These are phyloP conservation scores for Anolis apletophallus DNA, from an alignment of 2,797 vertebrate species.

Conservation along the genomic window DNA sequence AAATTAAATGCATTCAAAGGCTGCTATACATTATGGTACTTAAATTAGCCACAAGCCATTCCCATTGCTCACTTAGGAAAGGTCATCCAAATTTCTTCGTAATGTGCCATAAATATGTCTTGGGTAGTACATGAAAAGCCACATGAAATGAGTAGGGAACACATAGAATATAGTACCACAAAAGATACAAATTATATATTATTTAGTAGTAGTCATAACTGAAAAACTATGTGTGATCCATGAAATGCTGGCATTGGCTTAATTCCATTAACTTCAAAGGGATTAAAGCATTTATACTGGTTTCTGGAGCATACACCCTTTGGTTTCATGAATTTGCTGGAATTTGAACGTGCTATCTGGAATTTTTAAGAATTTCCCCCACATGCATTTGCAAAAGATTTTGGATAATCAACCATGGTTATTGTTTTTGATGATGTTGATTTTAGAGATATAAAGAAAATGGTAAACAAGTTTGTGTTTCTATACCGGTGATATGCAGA, in stretches of 20 bases:
- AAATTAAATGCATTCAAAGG: background rate
- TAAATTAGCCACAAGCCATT: slow-evolving; percentile 61
- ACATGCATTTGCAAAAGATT: background rate
- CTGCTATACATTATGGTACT: background rate
- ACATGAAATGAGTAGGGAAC: slow-evolving; percentile 52
- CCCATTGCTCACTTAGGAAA: slow-evolving; percentile 57
- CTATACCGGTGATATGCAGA: no score
- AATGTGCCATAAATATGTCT: slow-evolving; percentile 58
- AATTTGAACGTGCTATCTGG: background rate
- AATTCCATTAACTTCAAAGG: slow-evolving; percentile 3
- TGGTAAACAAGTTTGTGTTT: background rate
- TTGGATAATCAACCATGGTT: background rate
- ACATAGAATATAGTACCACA: background rate
- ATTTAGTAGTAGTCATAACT: background rate
- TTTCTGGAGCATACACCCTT: background rate
- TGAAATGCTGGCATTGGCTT: background rate
- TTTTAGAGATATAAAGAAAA: background rate
- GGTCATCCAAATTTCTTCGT: slow-evolving; percentile 45
- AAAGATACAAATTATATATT: slow-evolving; percentile 11
- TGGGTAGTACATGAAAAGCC: slow-evolving; percentile 50
- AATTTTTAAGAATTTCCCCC: background rate
- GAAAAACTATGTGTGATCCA: background rate
- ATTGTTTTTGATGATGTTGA: background rate
- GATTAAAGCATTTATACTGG: background rate
- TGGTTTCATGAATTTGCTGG: background rate